These are phyloP conservation scores for Dicyrtomina minuta DNA, from an alignment of 2,888 invertebrate species.

Conservation along the genomic window DNA sequence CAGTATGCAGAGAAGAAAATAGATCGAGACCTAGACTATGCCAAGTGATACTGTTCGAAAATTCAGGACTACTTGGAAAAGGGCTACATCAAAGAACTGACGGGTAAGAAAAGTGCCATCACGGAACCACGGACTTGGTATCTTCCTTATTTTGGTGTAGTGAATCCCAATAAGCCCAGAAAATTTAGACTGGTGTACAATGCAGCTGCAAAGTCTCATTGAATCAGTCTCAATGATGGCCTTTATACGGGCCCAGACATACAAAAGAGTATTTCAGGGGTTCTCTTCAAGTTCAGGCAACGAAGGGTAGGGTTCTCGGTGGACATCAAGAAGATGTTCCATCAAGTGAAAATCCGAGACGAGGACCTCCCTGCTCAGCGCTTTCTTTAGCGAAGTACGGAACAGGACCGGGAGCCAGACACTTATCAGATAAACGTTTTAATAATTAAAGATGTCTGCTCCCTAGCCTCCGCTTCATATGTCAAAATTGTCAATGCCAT, in stretches of 20 bases:
- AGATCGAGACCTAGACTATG: background rate
- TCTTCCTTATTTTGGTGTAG: constrained; percentile 46
- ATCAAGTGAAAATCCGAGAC: constrained; percentile 25
- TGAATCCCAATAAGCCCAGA: constrained; percentile 42
- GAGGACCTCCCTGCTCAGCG: constrained; percentile 37
- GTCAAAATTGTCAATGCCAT: constrained; percentile 20
- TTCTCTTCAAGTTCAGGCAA: constrained; percentile 38
- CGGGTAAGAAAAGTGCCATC: background rate
- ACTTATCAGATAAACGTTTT: background rate
- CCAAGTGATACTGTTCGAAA: background rate
- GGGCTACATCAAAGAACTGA: constrained; percentile 11
- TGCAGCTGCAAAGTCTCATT: constrained; percentile 32
- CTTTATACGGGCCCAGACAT: constrained; percentile 43
- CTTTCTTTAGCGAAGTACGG: constrained; percentile 37
- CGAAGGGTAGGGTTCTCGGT: constrained; percentile 20
- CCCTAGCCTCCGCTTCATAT: constrained; percentile 11
- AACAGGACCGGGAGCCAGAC: background rate
- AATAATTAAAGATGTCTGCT: constrained; percentile 6
- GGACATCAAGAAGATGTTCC: constrained; percentile 44
- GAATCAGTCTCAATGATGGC: constrained; percentile 37
- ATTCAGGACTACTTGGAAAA: constrained; percentile 5
- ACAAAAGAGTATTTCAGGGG: constrained; percentile 25
- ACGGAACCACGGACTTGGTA: constrained; percentile 37
- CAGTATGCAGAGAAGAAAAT: constrained; percentile 4
- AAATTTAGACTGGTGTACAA: constrained; percentile 47